Evolutionary conservation across 1,140 invertebrate species (phyloP), one percentile per base, ranked within the genome.

Genomic region (Pomacea maculata): DNA sequence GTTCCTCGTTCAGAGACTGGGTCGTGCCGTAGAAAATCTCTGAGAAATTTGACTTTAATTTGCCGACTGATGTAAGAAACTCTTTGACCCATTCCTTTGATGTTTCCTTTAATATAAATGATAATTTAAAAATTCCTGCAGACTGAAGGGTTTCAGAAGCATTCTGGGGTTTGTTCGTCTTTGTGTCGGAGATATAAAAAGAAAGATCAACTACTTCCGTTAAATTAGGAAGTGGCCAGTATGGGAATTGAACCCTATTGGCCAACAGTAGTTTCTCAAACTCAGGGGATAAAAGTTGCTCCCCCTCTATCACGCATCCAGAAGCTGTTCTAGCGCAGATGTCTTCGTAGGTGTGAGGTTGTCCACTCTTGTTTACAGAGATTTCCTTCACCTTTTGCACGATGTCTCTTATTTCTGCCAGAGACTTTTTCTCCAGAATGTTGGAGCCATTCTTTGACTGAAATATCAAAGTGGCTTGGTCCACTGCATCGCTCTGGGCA

Each of bases 11-110:
- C 54, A 75, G 25, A 57, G 73, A 57, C 52, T 75, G 21, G 17
- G 75, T 63, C n/a, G 64, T 68, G 19, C 67, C 63, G 75, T 77
- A 77, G 8, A 45, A 15, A 29, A 77, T 45, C 15, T 77, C 75
- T 19, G 61, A 29, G 54, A 11, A 65, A 11, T 21, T 67, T 21
- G 75, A 65, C 34, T 65, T 9, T 9, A 77, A 45, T 29, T 17
- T 54, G 12, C 52, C 63, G 17, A 63, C 63, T 10, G 52, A 67
- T 34, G 61, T 11, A 14, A 77, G 63, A 68, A 77, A 77, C 64
- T 34, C 52, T 3, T 67, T 54, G 21, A 52, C 17, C 75, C 75
- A 77, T 63, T 67, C 64, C 3, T 52, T 21, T 52, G 75, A 57
- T 21, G 52, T 63, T 21, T 65, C 75, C 10, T 45, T 45, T 63